Conservation (phyloP, 2,113 vertebrate genomes). For the Leptosomus discolor region DNA sequence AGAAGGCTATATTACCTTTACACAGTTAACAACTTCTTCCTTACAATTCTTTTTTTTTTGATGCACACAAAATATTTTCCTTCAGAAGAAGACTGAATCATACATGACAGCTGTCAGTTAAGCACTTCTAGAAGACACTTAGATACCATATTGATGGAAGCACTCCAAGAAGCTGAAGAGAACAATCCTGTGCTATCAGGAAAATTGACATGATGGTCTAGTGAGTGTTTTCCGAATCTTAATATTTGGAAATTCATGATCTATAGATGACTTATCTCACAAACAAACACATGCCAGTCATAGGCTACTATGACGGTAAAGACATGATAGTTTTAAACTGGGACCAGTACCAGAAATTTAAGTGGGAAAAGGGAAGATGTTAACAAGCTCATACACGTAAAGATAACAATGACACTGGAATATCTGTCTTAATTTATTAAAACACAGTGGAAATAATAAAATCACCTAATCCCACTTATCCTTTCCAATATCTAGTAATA, state of each 20-base stretch:
- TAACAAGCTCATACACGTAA: rapidly evolving
- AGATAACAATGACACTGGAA: not conserved
- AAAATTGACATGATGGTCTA: not conserved
- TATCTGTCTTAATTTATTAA: not conserved
- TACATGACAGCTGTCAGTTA: constrained; percentile 24
- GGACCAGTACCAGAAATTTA: not conserved
- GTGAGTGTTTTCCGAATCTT: not conserved
- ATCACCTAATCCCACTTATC: not conserved
- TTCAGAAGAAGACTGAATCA: not conserved
- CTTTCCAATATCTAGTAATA: not conserved
- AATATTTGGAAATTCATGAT: not conserved
- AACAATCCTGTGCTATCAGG: not conserved
- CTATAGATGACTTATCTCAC: not conserved
- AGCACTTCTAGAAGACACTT: constrained; percentile 3
- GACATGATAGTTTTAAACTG: not conserved
- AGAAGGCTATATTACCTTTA: not conserved
- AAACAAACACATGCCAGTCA: not conserved
- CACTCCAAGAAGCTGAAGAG: constrained; percentile 1
- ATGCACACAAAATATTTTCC: not conserved
- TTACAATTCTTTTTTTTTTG: not conserved
- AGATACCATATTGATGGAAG: constrained; percentile 10
- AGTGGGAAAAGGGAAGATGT: not conserved
- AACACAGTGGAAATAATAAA: not conserved
- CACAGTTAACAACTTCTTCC: not conserved
- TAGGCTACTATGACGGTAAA: not conserved